phyloP scores from a whole-genome alignment of 2,888 invertebrate species.

The Theodoxus fluviatilis region DNA sequence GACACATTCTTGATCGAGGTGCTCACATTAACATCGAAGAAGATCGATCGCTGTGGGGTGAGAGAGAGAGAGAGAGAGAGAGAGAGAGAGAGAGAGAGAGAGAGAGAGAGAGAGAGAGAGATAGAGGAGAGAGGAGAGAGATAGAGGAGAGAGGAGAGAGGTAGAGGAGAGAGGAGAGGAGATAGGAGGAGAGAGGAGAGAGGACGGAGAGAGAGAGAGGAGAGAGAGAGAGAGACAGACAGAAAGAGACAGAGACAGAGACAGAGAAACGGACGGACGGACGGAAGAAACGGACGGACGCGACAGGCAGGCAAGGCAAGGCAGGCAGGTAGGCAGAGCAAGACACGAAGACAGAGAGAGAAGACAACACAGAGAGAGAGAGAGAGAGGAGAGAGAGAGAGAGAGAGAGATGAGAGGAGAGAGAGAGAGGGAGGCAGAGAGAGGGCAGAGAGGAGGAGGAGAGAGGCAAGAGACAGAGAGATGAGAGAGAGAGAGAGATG shows the following conservation, averaged over 20 bases:
- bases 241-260: neutral
- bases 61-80: neutral
- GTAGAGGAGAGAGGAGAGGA: neutral
- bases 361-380: neutral
- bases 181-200: neutral
- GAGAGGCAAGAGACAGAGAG: neutral
- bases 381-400: neutral
- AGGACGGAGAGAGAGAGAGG: neutral
- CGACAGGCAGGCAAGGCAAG: neutral
- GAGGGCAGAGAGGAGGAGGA: neutral
- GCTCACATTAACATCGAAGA: too few species aligned
- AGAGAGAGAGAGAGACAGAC: neutral
- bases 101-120: conserved; percentile 20
- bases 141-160: neutral
- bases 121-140: neutral
- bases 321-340: neutral
- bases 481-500: neutral
- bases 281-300: too few species aligned
- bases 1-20: too few species aligned
- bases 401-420: neutral
- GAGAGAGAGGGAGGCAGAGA: neutral
- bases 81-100: neutral
- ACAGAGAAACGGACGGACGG: too few species aligned
- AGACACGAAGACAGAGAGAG: neutral
- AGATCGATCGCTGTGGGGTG: too few species aligned